Base-by-base conservation (phyloP, 2,113 vertebrate species). In the Dicerorhinus sumatrensis region DNA sequence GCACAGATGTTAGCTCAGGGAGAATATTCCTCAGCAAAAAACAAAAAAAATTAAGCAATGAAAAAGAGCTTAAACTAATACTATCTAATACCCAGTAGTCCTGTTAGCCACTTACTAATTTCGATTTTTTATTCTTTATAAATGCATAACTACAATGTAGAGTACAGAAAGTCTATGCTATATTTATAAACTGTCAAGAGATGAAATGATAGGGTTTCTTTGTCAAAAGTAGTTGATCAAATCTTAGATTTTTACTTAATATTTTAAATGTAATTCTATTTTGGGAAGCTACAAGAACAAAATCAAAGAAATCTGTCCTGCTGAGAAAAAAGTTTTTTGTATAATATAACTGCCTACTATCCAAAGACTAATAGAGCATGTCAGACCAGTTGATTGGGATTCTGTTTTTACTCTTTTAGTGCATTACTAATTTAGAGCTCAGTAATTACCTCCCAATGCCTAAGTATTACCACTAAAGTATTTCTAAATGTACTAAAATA, bases 301-400 rank as follows among this genome's bases (percentile, higher is more conserved):
- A 95, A 77, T 84, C 36, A 96, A 96, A 92, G 72, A 96, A 95
- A 75, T 54, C 1, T 27, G 18, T 85, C 27, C 48, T 91, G 39
- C 54, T 79, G 18, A 60, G 17, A 85, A 91, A 93, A 87, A 72
- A 39, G 18, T 77, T 79, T 95, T 90, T 84, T 76, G 10, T 58
- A 76, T 80, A 89, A 67, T 48, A 27, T 36, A 91, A 87, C 58
- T 89, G 62, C 46, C 20, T 91, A 75, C 25, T 60, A 54, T 84
- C n/a, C 75, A 96, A 87, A 97, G 60, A 88, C 36, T 82, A 94
- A 97, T 54, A 51, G 86, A 92, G 83, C 63, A 96, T 94, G 46
- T 84, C 96, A 97, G 70, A 97, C 16, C 58, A 94, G 63, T 60
- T 96, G 91, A 95, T 67, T 97, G 25, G 5, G 21, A 94, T 69